Percentiles rank a stretch among this genome's conserved stretches.
Conservation (phyloP, 1,140 invertebrate genomes). For the Adoxophyes honmai region DNA sequence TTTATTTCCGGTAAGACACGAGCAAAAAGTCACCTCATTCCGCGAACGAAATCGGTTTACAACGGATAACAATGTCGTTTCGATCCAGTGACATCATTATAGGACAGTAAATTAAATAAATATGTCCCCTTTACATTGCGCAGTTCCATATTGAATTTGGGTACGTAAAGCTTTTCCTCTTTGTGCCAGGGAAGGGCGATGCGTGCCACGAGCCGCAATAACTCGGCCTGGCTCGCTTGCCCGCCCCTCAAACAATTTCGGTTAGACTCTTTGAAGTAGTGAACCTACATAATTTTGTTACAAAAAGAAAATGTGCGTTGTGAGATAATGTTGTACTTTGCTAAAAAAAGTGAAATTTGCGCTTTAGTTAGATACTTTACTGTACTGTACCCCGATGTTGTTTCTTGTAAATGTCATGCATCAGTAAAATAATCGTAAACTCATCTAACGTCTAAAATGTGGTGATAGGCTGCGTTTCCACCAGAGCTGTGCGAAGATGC, state of each 20-base stretch:
- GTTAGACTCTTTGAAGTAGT: background rate
- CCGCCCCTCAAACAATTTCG: conserved; percentile 1
- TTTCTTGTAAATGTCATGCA: no score
- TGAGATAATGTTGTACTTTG: no score
- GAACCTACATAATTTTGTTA: conserved; percentile 21
- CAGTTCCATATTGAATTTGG: conserved; percentile 8
- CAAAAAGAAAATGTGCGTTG: no score
- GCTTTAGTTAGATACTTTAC: background rate
- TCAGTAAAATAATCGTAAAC: no score
- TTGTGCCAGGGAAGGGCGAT: background rate
- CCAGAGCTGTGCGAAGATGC: no score
- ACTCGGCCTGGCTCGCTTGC: background rate
- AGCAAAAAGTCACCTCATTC: no score
- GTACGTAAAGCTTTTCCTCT: conserved; percentile 2
- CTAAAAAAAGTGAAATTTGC: no score
- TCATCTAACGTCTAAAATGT: no score
- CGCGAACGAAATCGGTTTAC: no score
- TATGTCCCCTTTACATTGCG: background rate
- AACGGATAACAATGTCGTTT: no score
- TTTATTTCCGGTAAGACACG: conserved; percentile 84
- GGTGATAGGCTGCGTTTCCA: no score
- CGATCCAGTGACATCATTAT: background rate
- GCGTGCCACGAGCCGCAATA: background rate
- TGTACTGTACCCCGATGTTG: background rate
- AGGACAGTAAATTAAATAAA: conserved; percentile 6